Percentiles rank a stretch among this genome's conserved stretches.
Evolutionary conservation across 2,113 vertebrate species (phyloP).

Genomic region (Solenodon paradoxus): DNA sequence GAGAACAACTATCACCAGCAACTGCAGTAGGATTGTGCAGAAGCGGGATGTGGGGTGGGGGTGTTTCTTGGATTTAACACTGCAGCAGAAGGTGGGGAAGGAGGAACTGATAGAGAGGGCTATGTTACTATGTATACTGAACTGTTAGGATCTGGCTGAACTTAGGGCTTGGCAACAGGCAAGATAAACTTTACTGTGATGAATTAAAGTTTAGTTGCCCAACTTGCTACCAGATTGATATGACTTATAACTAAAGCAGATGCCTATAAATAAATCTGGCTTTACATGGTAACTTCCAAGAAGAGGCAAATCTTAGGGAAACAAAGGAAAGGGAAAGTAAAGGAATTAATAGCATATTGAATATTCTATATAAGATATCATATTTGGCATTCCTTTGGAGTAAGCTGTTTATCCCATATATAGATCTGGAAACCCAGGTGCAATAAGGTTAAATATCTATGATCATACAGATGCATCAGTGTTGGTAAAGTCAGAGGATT

Average conservation of each 20-base stretch:
- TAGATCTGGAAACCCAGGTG: slow-evolving; percentile 19
- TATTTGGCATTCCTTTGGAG: neutral
- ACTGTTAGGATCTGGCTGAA: neutral
- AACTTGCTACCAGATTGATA: neutral
- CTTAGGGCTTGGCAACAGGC: neutral
- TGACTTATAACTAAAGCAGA: slow-evolving; percentile 43
- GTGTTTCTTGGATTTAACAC: neutral
- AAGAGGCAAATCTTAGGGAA: slow-evolving; percentile 35
- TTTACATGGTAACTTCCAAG: neutral
- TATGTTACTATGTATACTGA: neutral
- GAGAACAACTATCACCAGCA: neutral
- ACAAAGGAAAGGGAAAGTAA: neutral
- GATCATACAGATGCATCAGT: neutral
- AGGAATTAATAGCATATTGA: neutral
- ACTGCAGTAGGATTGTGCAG: neutral
- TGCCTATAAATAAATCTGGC: slow-evolving; percentile 13
- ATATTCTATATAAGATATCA: neutral
- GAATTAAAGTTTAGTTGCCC: neutral
- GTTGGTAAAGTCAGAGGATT: neutral
- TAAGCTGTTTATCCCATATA: slow-evolving; percentile 20
- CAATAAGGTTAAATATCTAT: neutral
- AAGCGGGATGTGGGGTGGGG: neutral
- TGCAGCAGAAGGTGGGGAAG: neutral
- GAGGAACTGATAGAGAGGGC: neutral
- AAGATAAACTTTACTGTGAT: slow-evolving; percentile 30